Evolutionary conservation across 2,113 vertebrate species (phyloP).

Genomic region (Hemicordylus capensis): DNA sequence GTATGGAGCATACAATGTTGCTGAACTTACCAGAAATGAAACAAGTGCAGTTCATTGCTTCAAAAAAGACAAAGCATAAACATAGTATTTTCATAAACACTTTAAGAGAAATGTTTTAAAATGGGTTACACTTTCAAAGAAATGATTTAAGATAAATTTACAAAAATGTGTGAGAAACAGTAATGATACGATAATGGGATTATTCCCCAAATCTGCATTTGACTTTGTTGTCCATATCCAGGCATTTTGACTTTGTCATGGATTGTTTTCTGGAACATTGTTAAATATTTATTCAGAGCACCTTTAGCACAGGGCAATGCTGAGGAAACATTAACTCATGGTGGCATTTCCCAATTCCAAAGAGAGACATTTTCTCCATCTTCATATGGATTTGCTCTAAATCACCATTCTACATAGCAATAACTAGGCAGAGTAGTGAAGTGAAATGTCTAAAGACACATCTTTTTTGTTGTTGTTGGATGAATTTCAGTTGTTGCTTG

Average conservation of each 20-base stretch:
- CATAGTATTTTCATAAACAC: not conserved
- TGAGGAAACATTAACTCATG: not conserved
- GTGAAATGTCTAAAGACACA: too few relatives aligned
- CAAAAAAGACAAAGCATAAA: slow-evolving; percentile 4
- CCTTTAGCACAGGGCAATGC: too few relatives aligned
- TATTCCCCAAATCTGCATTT: not conserved
- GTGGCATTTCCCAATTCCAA: not conserved
- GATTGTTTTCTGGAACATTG: not conserved
- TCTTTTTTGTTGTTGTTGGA: too few relatives aligned
- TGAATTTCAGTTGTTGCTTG: too few relatives aligned
- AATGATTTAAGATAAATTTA: not conserved
- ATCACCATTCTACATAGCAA: not conserved
- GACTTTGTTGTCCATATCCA: not conserved
- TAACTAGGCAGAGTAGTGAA: too few relatives aligned
- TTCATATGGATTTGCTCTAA: not conserved
- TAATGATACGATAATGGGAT: not conserved
- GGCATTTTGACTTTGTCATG: not conserved
- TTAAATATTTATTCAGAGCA: not conserved
- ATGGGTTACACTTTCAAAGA: not conserved
- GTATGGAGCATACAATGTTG: not conserved
- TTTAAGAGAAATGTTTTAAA: not conserved
- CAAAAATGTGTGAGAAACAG: not conserved
- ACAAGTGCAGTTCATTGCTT: slow-evolving; percentile 5
- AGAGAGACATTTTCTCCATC: not conserved
- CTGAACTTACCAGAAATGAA: slow-evolving; percentile 20